Percentiles rank a stretch among this genome's conserved stretches.
These are phyloP conservation scores for Sebastes cheni DNA, from an alignment of 2,797 vertebrate species.

Conservation along the genomic window DNA sequence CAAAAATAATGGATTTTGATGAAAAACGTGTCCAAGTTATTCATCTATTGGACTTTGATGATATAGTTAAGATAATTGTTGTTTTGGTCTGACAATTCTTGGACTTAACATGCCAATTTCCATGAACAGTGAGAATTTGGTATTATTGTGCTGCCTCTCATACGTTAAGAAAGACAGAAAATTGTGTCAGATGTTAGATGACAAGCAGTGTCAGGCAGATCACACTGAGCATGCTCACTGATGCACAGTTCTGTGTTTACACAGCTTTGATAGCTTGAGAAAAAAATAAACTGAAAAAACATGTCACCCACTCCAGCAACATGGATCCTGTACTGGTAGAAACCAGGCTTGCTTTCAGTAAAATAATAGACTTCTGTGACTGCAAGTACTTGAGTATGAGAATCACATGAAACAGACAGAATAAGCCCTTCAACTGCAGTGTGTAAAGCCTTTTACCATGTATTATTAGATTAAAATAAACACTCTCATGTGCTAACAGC, in stretches of 20 bases:
- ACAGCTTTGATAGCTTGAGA: background rate
- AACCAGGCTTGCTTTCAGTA: background rate
- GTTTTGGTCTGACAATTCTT: background rate
- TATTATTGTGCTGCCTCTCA: background rate
- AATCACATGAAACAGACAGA: conserved; percentile 3
- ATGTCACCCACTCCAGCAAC: background rate
- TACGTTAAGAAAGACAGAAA: background rate
- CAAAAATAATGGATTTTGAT: background rate
- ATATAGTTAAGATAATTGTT: background rate
- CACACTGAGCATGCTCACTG: background rate
- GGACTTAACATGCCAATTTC: background rate
- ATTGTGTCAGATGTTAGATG: background rate
- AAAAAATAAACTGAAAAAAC: background rate
- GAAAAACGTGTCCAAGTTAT: background rate
- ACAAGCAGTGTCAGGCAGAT: background rate
- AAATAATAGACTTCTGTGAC: background rate
- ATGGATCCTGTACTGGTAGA: background rate
- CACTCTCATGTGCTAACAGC: conserved; percentile 3
- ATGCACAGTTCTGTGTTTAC: background rate
- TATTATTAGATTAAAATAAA: conserved; percentile 26
- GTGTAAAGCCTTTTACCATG: background rate
- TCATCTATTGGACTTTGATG: background rate
- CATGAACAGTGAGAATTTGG: background rate
- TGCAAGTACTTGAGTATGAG: background rate
- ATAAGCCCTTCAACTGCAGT: background rate